phyloP scores from a whole-genome alignment of 2,888 invertebrate genomes.

The Therioaphis trifolii region DNA sequence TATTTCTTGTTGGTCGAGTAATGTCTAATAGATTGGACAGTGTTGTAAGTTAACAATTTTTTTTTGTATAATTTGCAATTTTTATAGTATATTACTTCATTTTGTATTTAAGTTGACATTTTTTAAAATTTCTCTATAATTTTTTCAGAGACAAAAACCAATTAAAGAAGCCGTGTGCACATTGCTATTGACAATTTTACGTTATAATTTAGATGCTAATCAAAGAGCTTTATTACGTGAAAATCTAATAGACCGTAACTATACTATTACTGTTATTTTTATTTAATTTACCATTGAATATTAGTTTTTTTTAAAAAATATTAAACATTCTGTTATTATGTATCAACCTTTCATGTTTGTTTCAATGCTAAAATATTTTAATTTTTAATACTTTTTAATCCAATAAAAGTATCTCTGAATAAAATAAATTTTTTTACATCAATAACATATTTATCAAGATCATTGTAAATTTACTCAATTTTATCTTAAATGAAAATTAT shows the following conservation, averaged over 20 bases:
- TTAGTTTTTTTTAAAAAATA: background rate
- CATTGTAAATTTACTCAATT: no score
- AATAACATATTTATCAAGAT: no score
- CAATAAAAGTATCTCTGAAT: no score
- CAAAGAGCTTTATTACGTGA: constrained; percentile 45
- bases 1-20: constrained; percentile 40
- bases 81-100: no score
- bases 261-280: background rate
- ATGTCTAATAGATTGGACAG: constrained; percentile 48
- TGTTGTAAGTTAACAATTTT: constrained; percentile 42
- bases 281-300: background rate
- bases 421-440: no score
- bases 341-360: no score
- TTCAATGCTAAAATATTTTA: no score
- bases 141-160: constrained; percentile 56
- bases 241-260: constrained; percentile 53
- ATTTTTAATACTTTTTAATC: no score
- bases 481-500: no score
- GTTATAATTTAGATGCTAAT: constrained; percentile 54
- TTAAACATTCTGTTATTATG: no score
- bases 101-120: background rate
- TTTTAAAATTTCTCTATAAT: no score
- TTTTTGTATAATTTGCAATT: background rate
- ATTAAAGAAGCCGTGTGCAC: constrained; percentile 50
- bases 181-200: constrained; percentile 52